phyloP scores from a whole-genome alignment of 2,797 vertebrate species.

The Strix occidentalis region DNA sequence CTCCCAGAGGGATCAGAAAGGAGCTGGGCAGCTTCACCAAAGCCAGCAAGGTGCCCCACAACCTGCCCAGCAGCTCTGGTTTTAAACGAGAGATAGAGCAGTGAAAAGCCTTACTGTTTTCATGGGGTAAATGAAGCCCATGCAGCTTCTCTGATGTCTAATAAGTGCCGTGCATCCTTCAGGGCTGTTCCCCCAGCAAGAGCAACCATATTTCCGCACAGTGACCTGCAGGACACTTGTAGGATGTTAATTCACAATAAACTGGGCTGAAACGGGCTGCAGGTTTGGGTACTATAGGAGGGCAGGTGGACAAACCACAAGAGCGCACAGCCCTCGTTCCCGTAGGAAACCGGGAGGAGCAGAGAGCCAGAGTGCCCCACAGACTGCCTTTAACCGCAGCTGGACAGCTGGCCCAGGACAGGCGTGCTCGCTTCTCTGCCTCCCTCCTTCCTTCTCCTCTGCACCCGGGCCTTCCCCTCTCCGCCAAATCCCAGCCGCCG shows the following conservation, averaged over 20 bases:
- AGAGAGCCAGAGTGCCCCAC: background rate
- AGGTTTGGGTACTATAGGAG: background rate
- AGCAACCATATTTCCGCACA: background rate
- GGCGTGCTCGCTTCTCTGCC: background rate
- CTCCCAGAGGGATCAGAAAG: background rate
- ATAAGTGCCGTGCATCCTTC: background rate
- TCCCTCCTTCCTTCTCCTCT: conserved; percentile 29
- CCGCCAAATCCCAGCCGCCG: background rate
- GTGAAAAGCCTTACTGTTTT: background rate
- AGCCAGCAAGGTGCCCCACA: background rate
- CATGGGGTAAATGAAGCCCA: background rate
- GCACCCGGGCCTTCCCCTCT: background rate
- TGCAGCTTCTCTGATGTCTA: background rate
- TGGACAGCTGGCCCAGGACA: background rate
- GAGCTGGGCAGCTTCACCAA: background rate
- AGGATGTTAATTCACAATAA: background rate
- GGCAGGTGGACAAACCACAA: background rate
- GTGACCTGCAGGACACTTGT: background rate
- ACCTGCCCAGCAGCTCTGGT: background rate
- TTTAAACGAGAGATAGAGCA: background rate
- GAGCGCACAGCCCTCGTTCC: background rate
- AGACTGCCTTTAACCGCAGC: background rate
- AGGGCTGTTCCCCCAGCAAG: background rate
- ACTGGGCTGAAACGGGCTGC: background rate
- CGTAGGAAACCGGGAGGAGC: fast-evolving